Evolutionary conservation across 2,888 invertebrate species (phyloP).

Genomic region (Dioctria rufipes): DNA sequence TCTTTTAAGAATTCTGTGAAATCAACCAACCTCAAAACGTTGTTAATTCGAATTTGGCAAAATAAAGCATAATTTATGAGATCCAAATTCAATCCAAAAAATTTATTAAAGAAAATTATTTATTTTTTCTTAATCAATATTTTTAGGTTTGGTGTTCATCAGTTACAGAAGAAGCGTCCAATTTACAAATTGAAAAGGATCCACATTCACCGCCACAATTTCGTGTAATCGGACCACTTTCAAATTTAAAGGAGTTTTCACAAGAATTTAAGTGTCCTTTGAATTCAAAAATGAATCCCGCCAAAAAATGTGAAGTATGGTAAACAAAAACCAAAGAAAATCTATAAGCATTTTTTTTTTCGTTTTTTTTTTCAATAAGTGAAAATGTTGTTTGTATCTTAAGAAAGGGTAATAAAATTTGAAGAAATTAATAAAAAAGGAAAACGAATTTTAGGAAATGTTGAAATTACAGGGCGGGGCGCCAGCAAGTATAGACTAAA

Average conservation of each 20-base stretch:
- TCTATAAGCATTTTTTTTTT: too few relatives aligned
- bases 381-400: too few relatives aligned
- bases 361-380: too few relatives aligned
- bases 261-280: conserved; percentile 82
- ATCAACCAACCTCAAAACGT: too few relatives aligned
- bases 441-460: too few relatives aligned
- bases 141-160: conserved; percentile 89
- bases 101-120: neutral
- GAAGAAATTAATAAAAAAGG: too few relatives aligned
- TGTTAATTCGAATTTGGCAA: too few relatives aligned
- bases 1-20: too few relatives aligned
- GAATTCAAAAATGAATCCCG: conserved; percentile 88
- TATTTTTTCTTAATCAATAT: neutral
- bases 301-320: conserved; percentile 91
- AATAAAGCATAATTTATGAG: too few relatives aligned
- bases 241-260: conserved; percentile 89
- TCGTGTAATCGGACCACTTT: conserved; percentile 88
- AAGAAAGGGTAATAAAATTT: too few relatives aligned
- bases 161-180: conserved; percentile 86
- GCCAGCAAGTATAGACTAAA: too few relatives aligned
- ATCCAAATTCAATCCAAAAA: neutral
- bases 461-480: too few relatives aligned
- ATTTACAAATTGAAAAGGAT: conserved; percentile 92
- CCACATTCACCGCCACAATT: conserved; percentile 92
- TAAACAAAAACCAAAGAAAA: conserved; percentile 68